These are phyloP conservation scores for Clarias magur DNA, from an alignment of 2,113 vertebrate genomes.

Conservation along the genomic window DNA sequence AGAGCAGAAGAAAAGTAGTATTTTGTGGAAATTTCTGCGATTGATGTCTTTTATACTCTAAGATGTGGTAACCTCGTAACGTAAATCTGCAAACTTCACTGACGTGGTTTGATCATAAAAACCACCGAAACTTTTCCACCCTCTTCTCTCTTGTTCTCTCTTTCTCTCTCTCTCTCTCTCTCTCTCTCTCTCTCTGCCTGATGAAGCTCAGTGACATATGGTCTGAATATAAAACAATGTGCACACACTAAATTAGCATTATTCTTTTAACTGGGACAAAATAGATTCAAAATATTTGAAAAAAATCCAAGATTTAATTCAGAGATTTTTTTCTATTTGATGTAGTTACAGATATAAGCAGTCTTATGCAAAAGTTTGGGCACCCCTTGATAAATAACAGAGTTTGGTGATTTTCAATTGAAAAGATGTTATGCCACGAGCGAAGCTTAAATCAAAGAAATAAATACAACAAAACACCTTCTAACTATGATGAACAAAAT, in stretches of 20 bases:
- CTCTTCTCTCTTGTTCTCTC: conserved; percentile 12
- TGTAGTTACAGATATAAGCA: background rate
- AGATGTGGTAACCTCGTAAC: conserved; percentile 47
- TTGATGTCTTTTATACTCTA: conserved; percentile 50
- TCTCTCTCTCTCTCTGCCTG: background rate
- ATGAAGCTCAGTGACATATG: background rate
- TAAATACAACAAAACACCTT: no score
- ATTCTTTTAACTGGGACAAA: background rate
- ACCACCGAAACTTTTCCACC: conserved; percentile 66
- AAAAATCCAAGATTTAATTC: no score
- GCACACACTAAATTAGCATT: background rate
- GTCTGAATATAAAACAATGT: background rate
- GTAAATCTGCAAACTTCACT: conserved; percentile 41
- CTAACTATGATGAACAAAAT: no score
- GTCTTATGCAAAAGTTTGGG: no score
- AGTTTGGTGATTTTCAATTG: no score
- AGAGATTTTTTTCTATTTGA: background rate
- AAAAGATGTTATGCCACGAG: no score
- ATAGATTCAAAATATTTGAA: background rate
- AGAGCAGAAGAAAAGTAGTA: background rate
- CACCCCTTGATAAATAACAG: no score
- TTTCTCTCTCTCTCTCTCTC: conserved; percentile 7
- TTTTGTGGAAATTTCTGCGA: conserved; percentile 39
- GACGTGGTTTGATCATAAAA: conserved; percentile 63
- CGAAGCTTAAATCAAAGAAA: no score